Percentiles rank a stretch among this genome's conserved stretches.
phyloP scores from a whole-genome alignment of 2,888 invertebrate genomes.

The Pachymerium ferrugineum region DNA sequence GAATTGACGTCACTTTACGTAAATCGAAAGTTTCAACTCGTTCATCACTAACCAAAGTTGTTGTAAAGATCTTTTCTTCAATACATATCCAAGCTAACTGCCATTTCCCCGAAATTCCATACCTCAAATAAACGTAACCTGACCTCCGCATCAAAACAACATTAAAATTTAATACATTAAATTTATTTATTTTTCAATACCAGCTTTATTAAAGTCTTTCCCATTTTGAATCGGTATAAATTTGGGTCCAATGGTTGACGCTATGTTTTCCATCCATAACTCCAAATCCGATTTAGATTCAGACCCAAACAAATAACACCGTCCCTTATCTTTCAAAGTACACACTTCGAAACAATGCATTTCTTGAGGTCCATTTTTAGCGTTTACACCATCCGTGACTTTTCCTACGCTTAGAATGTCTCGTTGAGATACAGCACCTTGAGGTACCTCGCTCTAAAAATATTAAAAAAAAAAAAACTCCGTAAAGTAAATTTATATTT shows the following conservation, averaged over 20 bases:
- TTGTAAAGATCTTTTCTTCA: slow-evolving; percentile 60
- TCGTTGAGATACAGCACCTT: slow-evolving; percentile 27
- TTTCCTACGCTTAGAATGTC: slow-evolving; percentile 34
- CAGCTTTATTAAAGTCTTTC: slow-evolving; percentile 34
- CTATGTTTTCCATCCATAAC: slow-evolving; percentile 35
- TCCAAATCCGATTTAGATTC: slow-evolving; percentile 32
- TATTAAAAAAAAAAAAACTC: background rate
- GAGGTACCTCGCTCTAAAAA: slow-evolving; percentile 30
- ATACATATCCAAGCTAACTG: slow-evolving; percentile 74
- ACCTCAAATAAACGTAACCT: slow-evolving; percentile 50
- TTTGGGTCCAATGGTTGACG: slow-evolving; percentile 1
- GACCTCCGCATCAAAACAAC: background rate
- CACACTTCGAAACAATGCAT: slow-evolving; percentile 34
- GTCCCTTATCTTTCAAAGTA: slow-evolving; percentile 28
- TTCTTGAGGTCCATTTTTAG: slow-evolving; percentile 9
- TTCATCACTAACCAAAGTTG: slow-evolving; percentile 48
- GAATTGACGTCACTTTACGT: slow-evolving; percentile 71
- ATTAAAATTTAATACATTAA: background rate
- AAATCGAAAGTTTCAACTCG: slow-evolving; percentile 61
- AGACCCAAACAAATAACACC: slow-evolving; percentile 33
- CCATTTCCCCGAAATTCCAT: slow-evolving; percentile 67
- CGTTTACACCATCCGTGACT: slow-evolving; percentile 20
- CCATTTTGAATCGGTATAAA: background rate
- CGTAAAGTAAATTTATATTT: background rate
- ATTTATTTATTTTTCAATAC: slow-evolving; percentile 4